Evolutionary conservation across 2,113 vertebrate species (phyloP), one percentile per base, ranked within the genome.

Genomic region (Paracanthobrama guichenoti): DNA sequence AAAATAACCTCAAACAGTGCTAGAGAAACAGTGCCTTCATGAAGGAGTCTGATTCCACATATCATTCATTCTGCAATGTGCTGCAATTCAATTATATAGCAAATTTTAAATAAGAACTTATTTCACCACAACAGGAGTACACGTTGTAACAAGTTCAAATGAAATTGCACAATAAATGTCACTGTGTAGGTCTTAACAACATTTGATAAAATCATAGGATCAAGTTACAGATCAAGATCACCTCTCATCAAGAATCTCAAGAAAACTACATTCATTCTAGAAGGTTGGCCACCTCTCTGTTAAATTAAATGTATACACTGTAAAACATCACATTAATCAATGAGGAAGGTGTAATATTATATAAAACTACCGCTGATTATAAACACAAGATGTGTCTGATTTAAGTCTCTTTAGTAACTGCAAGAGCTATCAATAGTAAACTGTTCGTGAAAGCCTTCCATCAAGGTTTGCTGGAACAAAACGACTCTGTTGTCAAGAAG

Each of bases 381-480:
- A 60, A 60, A 60, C 57, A 60, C 22, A 50, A n/a, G n/a, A n/a
- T n/a, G n/a, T n/a, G n/a, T n/a, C n/a, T n/a, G n/a, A n/a, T n/a
- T n/a, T n/a, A n/a, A 44, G 66, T 24, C 11, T 44, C 20, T 71
- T 71, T 44, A n/a, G 20, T 71, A 71, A 28, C 6, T 1, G 6
- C 1, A 28, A 71, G 4, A 3, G 39, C 12, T 72, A 2, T 72
- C 69, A 46, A 24, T 6, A 72, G 11, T 20, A 16, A 24, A 16
- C 39, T 46, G 22, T 48, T 73, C 69, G 0, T 2, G 1, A 73
- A 24, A 0, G 3, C 55, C 50, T 18, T 57, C 16, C 2, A 22
- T 13, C 39, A 84, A 26, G 5, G 46, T 48, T 72, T 72, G 14
- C 20, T 84, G 83, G 64, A 84, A 84, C 12, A 79, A 4, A n/a